Conservation (phyloP, 1,140 invertebrate species). For the Dreissena polymorpha region DNA sequence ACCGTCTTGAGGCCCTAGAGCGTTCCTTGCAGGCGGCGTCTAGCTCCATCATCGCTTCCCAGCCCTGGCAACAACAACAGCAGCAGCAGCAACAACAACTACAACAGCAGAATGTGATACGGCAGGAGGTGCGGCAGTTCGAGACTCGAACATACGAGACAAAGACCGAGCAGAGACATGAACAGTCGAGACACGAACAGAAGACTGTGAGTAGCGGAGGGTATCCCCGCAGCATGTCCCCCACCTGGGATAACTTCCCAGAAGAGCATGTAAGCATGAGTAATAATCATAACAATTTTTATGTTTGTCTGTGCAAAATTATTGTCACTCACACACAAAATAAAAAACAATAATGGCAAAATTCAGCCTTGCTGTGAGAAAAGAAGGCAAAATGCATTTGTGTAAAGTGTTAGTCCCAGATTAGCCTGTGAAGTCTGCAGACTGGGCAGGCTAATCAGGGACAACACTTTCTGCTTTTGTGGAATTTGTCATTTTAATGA, state of each 20-base stretch:
- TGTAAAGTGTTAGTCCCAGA: too few species aligned
- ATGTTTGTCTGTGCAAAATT: too few species aligned
- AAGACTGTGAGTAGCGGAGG: slow-evolving; percentile 64
- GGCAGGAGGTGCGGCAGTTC: slow-evolving; percentile 45
- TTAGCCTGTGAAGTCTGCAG: not conserved
- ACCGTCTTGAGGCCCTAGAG: slow-evolving; percentile 71
- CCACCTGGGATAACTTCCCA: slow-evolving; percentile 69
- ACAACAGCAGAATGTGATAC: slow-evolving; percentile 53
- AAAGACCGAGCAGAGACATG: slow-evolving; percentile 58
- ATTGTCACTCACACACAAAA: too few species aligned
- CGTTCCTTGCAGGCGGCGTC: slow-evolving; percentile 69
- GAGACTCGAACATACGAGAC: slow-evolving; percentile 63
- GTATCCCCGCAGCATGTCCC: slow-evolving; percentile 67
- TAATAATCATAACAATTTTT: slow-evolving; percentile 2
- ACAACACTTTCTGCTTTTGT: too few species aligned
- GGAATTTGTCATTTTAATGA: too few species aligned
- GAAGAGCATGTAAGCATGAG: slow-evolving; percentile 55
- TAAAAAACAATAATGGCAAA: not conserved
- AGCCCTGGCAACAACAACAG: slow-evolving; percentile 62
- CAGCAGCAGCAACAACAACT: slow-evolving; percentile 62
- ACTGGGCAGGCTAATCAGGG: too few species aligned
- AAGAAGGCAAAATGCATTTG: too few species aligned
- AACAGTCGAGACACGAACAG: slow-evolving; percentile 53
- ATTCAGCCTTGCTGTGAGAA: not conserved
- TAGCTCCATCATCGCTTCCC: slow-evolving; percentile 64